Conservation (phyloP, 2,797 vertebrate species). For the Syngnathus rostellatus region DNA sequence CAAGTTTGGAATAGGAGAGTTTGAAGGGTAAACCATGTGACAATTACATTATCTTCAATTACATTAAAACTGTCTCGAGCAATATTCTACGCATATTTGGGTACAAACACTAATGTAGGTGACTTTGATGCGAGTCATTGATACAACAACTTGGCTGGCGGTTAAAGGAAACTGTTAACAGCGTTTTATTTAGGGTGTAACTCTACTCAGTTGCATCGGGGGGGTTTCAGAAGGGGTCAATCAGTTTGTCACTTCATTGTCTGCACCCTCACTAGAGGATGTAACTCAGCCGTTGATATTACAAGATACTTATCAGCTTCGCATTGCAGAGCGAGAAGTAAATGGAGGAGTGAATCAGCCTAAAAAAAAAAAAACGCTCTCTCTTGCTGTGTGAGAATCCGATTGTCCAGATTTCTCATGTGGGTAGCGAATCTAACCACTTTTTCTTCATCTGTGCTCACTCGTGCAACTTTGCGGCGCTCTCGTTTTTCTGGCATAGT, state of each 20-base stretch:
- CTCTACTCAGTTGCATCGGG: slow-evolving; percentile 63
- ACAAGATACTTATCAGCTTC: slow-evolving; percentile 68
- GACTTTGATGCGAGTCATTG: slow-evolving; percentile 72
- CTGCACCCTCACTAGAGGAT: slow-evolving; percentile 58
- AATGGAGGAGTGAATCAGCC: slow-evolving; percentile 47
- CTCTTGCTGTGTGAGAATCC: slow-evolving; percentile 63
- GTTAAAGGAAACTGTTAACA: slow-evolving; percentile 80
- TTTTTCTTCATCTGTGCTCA: slow-evolving; percentile 27
- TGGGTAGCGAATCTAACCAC: slow-evolving; percentile 35
- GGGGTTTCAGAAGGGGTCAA: slow-evolving; percentile 54
- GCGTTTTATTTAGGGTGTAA: slow-evolving; percentile 67
- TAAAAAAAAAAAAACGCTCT: slow-evolving; percentile 58
- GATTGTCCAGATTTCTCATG: slow-evolving; percentile 63
- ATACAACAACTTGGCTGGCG: slow-evolving; percentile 67
- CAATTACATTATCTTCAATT: not conserved
- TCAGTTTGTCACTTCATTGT: slow-evolving; percentile 66
- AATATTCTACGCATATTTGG: not conserved
- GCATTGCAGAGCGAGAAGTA: slow-evolving; percentile 40
- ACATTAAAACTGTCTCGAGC: not conserved
- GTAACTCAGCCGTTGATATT: slow-evolving; percentile 64
- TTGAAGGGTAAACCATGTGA: not conserved
- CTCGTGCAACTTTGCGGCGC: slow-evolving; percentile 13
- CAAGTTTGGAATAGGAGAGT: no score
- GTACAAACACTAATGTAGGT: not conserved
- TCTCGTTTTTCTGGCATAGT: slow-evolving; percentile 3